These are phyloP conservation scores for Raja brachyura DNA, from an alignment of 2,113 vertebrate species.

Conservation along the genomic window DNA sequence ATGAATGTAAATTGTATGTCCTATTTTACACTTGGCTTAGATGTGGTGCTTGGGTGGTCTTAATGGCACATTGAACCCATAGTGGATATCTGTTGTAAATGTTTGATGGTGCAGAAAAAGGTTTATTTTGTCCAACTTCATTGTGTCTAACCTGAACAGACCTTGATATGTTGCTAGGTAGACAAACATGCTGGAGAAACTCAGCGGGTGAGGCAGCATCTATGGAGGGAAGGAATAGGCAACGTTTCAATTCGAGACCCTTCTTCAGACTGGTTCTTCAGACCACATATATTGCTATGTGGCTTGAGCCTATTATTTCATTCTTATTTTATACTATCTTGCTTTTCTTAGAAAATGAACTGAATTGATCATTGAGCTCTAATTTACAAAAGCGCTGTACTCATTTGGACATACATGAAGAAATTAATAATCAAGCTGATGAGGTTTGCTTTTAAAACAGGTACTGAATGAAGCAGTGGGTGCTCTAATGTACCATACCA, in stretches of 20 bases:
- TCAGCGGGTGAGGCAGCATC: too few species aligned
- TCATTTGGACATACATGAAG: neutral
- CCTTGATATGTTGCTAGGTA: neutral
- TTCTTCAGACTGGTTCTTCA: too few species aligned
- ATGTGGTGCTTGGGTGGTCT: neutral
- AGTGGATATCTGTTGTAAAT: neutral
- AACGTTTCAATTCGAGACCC: too few species aligned
- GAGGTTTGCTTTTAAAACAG: slow-evolving; percentile 48
- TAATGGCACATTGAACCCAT: neutral
- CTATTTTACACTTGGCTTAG: too few species aligned
- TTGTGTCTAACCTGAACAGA: neutral
- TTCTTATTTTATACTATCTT: neutral
- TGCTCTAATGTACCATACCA: slow-evolving; percentile 82
- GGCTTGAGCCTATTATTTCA: neutral
- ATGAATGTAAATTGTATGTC: neutral
- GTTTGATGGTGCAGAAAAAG: neutral
- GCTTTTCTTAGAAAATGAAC: neutral
- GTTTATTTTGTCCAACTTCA: neutral
- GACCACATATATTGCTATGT: neutral
- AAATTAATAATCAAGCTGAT: neutral
- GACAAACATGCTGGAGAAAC: too few species aligned
- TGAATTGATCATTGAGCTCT: neutral
- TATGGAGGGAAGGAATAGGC: too few species aligned
- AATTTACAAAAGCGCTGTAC: neutral
- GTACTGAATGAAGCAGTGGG: slow-evolving; percentile 83